phyloP scores from a whole-genome alignment of 2,113 vertebrate species.

The Bos indicus region DNA sequence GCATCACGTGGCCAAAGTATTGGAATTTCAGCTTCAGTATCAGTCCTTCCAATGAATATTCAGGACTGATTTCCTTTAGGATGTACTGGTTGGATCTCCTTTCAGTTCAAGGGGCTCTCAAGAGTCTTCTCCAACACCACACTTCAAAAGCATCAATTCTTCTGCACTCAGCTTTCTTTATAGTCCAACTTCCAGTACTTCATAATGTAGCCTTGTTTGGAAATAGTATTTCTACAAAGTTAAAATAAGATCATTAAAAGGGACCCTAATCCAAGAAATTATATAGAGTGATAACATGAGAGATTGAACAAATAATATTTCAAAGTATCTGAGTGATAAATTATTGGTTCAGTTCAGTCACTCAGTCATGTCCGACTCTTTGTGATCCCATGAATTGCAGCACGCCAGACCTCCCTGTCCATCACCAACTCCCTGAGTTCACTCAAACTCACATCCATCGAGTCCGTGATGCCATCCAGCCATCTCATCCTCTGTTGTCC shows the following conservation, averaged over 20 bases:
- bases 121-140: not conserved
- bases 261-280: not conserved
- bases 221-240: not conserved
- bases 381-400: no score
- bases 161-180: fast-evolving
- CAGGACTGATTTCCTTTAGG: not conserved
- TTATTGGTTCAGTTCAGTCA: no score
- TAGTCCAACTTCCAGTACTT: not conserved
- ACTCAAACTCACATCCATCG: fast-evolving
- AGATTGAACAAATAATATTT: not conserved
- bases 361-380: no score
- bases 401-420: no score
- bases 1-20: not conserved
- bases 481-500: no score
- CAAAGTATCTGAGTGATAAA: not conserved
- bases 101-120: not conserved
- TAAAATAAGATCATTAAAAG: not conserved
- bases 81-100: not conserved
- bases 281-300: not conserved
- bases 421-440: no score
- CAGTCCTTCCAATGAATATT: not conserved
- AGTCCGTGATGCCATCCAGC: no score
- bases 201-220: not conserved
- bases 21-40: not conserved
- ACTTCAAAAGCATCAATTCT: not conserved